These are phyloP conservation scores for Sceloporus tristichus DNA, from an alignment of 2,113 vertebrate species.

Conservation along the genomic window DNA sequence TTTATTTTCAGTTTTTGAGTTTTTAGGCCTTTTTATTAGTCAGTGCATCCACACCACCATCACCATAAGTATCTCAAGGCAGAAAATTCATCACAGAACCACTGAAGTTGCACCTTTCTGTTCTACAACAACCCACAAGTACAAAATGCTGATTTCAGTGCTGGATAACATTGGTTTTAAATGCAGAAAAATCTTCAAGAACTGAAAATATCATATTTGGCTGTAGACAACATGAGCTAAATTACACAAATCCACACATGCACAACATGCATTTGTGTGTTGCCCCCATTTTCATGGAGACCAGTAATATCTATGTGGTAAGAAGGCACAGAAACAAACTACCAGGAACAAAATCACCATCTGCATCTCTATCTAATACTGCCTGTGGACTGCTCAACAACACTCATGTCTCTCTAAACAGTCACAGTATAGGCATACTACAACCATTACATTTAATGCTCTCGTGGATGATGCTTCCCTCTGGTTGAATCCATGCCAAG, in stretches of 20 bases:
- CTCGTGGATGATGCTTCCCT: conserved; percentile 45
- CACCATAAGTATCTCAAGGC: too few species aligned
- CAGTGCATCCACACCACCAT: too few species aligned
- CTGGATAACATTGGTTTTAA: conserved; percentile 18
- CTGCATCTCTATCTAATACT: conserved; percentile 52
- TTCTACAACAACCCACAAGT: background rate
- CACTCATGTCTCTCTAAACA: conserved; percentile 49
- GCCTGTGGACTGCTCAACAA: conserved; percentile 59
- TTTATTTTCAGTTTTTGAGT: too few species aligned
- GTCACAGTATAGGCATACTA: conserved; percentile 49
- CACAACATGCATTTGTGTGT: conserved; percentile 44
- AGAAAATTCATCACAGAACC: too few species aligned
- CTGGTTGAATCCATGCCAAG: conserved; percentile 46
- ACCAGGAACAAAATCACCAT: conserved; percentile 55
- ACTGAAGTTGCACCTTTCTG: background rate
- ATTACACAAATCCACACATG: conserved; percentile 52
- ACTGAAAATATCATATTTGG: conserved; percentile 29
- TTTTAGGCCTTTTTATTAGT: too few species aligned
- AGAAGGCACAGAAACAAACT: conserved; percentile 65
- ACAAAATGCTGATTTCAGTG: background rate
- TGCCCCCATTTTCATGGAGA: conserved; percentile 41
- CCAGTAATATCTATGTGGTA: conserved; percentile 59
- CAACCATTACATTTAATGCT: conserved; percentile 53
- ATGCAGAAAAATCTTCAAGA: accelerated
- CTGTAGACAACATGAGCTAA: conserved; percentile 13